Evolutionary conservation across 2,888 invertebrate genomes (phyloP).

Genomic region (Ennomos quercinarius): DNA sequence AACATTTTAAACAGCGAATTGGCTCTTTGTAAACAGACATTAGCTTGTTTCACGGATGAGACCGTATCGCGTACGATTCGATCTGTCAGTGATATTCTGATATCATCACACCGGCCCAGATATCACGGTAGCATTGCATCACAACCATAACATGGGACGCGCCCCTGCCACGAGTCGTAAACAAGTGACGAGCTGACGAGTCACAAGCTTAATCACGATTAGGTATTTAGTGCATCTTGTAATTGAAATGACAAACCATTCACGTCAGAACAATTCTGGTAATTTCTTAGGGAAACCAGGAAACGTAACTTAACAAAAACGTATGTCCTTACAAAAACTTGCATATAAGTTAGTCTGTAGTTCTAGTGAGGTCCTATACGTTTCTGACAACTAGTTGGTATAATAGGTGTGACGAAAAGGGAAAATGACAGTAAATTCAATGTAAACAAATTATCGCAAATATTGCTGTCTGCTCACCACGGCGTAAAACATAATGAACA

Average conservation of each 20-base stretch:
- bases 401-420: no score
- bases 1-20: no score
- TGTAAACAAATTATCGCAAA: no score
- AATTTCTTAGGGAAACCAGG: slow-evolving; percentile 14
- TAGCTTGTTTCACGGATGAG: not conserved
- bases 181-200: slow-evolving; percentile 15
- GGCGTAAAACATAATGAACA: no score
- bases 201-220: slow-evolving; percentile 24
- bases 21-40: not conserved
- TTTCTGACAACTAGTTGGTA: no score
- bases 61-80: not conserved
- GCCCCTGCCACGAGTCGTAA: slow-evolving; percentile 19
- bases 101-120: slow-evolving; percentile 10
- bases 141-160: slow-evolving; percentile 14
- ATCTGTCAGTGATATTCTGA: slow-evolving; percentile 6
- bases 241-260: slow-evolving; percentile 11
- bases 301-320: not conserved
- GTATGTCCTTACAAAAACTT: not conserved
- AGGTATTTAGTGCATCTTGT: slow-evolving; percentile 7
- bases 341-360: no score
- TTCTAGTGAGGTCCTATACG: no score
- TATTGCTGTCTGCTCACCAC: no score
- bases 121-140: slow-evolving; percentile 16
- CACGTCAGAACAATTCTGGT: slow-evolving; percentile 10
- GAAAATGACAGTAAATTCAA: no score